Evolutionary conservation across 2,113 vertebrate species (phyloP), one percentile per base, ranked within the genome.

Genomic region (Oceanites oceanicus): DNA sequence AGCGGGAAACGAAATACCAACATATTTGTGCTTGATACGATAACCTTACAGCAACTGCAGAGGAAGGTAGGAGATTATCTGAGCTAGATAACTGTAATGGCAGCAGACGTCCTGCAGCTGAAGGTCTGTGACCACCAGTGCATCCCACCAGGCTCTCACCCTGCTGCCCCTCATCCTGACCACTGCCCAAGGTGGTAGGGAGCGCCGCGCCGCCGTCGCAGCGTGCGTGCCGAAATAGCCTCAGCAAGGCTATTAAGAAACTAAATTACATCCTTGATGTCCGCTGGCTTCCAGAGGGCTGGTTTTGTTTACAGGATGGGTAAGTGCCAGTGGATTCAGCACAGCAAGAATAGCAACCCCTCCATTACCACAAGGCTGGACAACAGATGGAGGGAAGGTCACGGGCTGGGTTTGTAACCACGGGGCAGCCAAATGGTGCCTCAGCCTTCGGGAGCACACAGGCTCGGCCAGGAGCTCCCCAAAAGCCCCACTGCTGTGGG

Each of bases 241-340:
- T 97, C 93, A 49, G 92, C 88, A 40, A 98, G 94, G 90, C 97
- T 97, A 96, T 98, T 97, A 97, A 94, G 96, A 92, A 97, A 97
- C 97, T 97, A 98, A 98, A 98, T 98, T 98, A 97, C 93, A 98
- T 92, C 94, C 94, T 97, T 97, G 97, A 92, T 95, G 95, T 97
- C 95, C 67, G n/a, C 92, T 61, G 96, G 97, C 95, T 98, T 97
- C 95, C 91, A 95, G 94, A 97, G 97, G 55, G 82, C 76, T 97
- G 92, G 88, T 95, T 97, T 98, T 98, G 96, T 98, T 98, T 98
- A 97, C 92, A 72, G 96, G 78, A 92, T 97, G 95, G 94, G 96
- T 47, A 91, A 91, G 83, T 68, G 94, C 96, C 98, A 97, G 96
- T 93, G 95, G 95, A 96, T 94, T 96, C 92, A 86, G 74, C 65